phyloP scores from a whole-genome alignment of 2,797 vertebrate species.

The Sebastes itinus region DNA sequence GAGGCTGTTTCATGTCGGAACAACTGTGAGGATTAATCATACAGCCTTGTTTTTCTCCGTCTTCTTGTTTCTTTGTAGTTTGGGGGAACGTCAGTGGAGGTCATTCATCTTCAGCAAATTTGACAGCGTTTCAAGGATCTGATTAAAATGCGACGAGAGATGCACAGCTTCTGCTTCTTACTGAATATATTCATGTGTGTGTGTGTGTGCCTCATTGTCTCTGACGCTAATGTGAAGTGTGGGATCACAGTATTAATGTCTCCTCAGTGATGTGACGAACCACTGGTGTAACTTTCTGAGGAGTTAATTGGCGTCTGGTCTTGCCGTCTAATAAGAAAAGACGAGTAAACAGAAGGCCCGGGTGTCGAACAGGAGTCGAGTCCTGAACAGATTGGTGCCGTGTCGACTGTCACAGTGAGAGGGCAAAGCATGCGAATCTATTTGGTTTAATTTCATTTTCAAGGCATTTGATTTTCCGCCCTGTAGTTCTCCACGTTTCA shows the following conservation, averaged over 20 bases:
- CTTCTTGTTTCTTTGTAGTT: conserved; percentile 36
- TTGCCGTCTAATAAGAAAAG: conserved; percentile 24
- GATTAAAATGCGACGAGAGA: conserved; percentile 38
- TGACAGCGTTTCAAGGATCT: conserved; percentile 21
- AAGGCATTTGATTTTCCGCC: conserved; percentile 31
- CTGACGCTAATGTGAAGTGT: conserved; percentile 32
- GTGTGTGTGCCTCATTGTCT: conserved; percentile 19
- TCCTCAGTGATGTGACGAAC: conserved; percentile 6
- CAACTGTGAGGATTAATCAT: conserved; percentile 14
- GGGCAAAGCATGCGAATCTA: conserved; percentile 43
- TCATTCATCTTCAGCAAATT: conserved; percentile 35
- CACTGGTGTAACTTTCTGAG: conserved; percentile 12
- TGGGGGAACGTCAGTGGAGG: neutral
- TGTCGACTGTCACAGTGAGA: conserved; percentile 76
- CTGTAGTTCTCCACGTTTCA: neutral
- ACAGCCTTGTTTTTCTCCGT: conserved; percentile 32
- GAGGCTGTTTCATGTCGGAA: conserved; percentile 24
- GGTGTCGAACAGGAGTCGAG: conserved; percentile 14
- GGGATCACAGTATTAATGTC: conserved; percentile 56
- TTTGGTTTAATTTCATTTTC: conserved; percentile 52
- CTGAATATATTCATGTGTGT: neutral
- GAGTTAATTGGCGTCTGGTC: conserved; percentile 44
- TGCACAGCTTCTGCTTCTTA: conserved; percentile 25
- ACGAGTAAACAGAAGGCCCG: conserved; percentile 43
- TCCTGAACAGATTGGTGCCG: conserved; percentile 50